These are phyloP conservation scores for Patella caerulea DNA, from an alignment of 2,888 invertebrate genomes.

Conservation along the genomic window DNA sequence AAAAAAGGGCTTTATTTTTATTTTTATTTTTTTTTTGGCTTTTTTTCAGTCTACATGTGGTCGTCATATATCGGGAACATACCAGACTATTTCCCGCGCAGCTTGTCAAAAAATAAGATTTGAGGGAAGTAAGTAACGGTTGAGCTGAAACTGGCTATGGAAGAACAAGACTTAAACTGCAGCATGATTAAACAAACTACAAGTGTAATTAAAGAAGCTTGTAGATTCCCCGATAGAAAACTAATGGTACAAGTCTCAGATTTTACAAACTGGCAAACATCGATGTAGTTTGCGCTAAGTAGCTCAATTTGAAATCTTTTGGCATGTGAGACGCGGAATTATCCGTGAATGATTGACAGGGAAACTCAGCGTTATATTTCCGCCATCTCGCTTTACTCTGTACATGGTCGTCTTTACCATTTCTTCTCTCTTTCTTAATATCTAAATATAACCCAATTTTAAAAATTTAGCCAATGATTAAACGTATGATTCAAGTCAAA, in stretches of 20 bases:
- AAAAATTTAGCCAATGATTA: too few species aligned
- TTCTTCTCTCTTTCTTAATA: too few species aligned
- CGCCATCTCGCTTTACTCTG: too few species aligned
- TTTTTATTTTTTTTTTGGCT: too few species aligned
- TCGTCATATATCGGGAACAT: background rate
- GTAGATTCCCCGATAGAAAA: slow-evolving; percentile 20
- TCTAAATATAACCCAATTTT: too few species aligned
- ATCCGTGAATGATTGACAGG: slow-evolving; percentile 22
- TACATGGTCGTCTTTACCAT: too few species aligned
- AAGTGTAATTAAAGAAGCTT: slow-evolving; percentile 21
- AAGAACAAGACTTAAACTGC: background rate
- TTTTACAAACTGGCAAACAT: slow-evolving; percentile 20
- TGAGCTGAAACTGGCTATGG: background rate
- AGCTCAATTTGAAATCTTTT: slow-evolving; percentile 23
- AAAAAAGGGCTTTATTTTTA: too few species aligned
- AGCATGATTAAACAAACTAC: slow-evolving; percentile 21
- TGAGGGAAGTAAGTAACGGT: too few species aligned
- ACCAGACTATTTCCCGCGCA: background rate
- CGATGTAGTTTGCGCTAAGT: slow-evolving; percentile 23
- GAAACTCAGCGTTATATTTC: background rate
- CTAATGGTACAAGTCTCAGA: slow-evolving; percentile 18
- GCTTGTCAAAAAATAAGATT: background rate
- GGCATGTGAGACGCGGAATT: slow-evolving; percentile 19
- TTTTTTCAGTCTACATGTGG: slow-evolving; percentile 6
- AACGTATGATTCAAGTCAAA: too few species aligned